These are phyloP conservation scores for Ciconia nigra DNA, from an alignment of 2,797 vertebrate genomes.

Conservation along the genomic window DNA sequence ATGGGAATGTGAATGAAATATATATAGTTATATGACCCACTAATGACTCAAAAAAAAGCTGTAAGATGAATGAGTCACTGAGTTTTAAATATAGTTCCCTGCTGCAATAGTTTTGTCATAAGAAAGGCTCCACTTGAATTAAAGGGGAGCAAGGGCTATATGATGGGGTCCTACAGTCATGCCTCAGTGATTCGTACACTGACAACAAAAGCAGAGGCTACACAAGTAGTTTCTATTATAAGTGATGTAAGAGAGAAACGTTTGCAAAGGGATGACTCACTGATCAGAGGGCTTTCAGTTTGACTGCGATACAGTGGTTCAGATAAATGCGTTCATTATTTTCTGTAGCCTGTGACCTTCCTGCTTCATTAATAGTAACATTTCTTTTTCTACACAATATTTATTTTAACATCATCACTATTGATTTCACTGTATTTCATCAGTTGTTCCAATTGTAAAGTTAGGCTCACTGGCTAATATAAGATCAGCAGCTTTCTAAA, in stretches of 20 bases:
- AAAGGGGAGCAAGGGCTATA: neutral
- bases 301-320: slow-evolving; percentile 1
- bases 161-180: neutral
- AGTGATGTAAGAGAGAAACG: neutral
- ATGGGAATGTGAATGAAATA: slow-evolving; percentile 11
- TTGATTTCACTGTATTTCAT: slow-evolving; percentile 38
- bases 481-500: slow-evolving; percentile 21
- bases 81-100: slow-evolving; percentile 27
- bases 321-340: slow-evolving; percentile 38
- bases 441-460: slow-evolving; percentile 4
- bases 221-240: neutral
- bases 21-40: slow-evolving; percentile 1
- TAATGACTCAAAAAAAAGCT: slow-evolving; percentile 26
- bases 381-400: slow-evolving; percentile 50
- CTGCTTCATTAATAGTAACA: slow-evolving; percentile 47
- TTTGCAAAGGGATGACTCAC: slow-evolving; percentile 39
- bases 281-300: slow-evolving; percentile 28
- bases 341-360: slow-evolving; percentile 43
- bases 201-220: neutral
- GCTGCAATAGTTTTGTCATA: neutral
- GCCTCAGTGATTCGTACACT: neutral
- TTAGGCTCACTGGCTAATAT: neutral
- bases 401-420: slow-evolving; percentile 28
- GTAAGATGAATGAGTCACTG: neutral
- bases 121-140: neutral